Conservation (phyloP, 1,140 invertebrate genomes). For the Potamilus streckersoni region DNA sequence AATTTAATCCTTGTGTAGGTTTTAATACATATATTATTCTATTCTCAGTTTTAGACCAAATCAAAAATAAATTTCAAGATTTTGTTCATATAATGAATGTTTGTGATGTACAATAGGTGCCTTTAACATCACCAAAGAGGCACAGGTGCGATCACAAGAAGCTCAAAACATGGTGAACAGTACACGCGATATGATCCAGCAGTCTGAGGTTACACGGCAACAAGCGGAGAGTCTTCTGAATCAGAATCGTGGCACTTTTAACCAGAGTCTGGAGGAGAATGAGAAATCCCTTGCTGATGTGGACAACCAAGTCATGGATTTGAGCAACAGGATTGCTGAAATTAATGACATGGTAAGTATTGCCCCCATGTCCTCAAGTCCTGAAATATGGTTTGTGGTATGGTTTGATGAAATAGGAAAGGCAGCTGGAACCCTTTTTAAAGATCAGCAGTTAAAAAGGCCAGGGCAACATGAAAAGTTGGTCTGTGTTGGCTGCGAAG, state of each 20-base stretch:
- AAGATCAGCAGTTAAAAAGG: no score
- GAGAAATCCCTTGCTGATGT: slow-evolving; percentile 76
- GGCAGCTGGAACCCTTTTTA: no score
- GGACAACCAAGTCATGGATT: slow-evolving; percentile 74
- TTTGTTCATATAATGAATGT: neutral
- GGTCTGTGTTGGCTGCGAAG: no score
- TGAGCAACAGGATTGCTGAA: slow-evolving; percentile 82
- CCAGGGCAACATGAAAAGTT: no score
- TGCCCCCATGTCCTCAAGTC: no score
- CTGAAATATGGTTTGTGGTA: no score
- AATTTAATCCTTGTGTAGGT: no score
- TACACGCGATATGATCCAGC: slow-evolving; percentile 71
- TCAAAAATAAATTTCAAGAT: neutral
- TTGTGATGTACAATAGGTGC: slow-evolving; percentile 73
- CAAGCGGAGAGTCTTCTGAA: slow-evolving; percentile 83
- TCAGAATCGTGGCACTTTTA: slow-evolving; percentile 77
- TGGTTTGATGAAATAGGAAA: no score
- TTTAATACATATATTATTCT: no score
- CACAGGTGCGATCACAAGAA: slow-evolving; percentile 76
- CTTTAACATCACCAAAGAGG: slow-evolving; percentile 87
- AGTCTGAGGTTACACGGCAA: slow-evolving; percentile 81
- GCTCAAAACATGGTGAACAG: slow-evolving; percentile 76
- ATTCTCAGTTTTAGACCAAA: neutral
- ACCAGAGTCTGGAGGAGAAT: slow-evolving; percentile 76
- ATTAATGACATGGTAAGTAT: slow-evolving; percentile 79